A percentile compares a stretch with the other conserved stretches of the same genome.
Conservation (phyloP, 1,140 invertebrate species). For the Panagrolaimus sp. region DNA sequence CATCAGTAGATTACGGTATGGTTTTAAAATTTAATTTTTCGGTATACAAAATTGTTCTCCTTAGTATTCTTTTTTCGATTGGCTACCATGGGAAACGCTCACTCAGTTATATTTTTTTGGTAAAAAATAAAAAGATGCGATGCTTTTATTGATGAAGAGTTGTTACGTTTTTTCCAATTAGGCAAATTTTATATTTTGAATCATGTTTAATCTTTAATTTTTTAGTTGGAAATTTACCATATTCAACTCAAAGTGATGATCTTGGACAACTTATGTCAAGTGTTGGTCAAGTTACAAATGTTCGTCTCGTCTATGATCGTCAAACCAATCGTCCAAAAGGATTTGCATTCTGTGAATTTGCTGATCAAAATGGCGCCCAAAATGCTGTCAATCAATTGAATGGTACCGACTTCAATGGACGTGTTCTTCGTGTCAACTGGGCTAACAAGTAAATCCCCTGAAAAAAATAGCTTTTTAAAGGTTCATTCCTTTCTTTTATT, state of each 20-base stretch:
- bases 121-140: background rate
- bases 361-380: slow-evolving; percentile 87
- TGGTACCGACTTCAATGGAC: slow-evolving; percentile 91
- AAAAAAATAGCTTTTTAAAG: no score
- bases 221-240: slow-evolving; percentile 93
- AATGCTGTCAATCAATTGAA: slow-evolving; percentile 98
- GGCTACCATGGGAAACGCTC: slow-evolving; percentile 17
- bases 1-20: no score
- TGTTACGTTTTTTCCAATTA: slow-evolving; percentile 1
- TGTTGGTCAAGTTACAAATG: slow-evolving; percentile 77
- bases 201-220: background rate
- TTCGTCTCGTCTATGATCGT: slow-evolving; percentile 82
- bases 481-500: background rate
- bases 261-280: slow-evolving; percentile 95
- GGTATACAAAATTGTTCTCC: slow-evolving; percentile 10
- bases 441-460: slow-evolving; percentile 46
- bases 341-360: slow-evolving; percentile 99
- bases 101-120: slow-evolving; percentile 14
- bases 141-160: background rate
- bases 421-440: slow-evolving; percentile 81
- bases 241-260: slow-evolving; percentile 97
- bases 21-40: no score
- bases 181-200: background rate
- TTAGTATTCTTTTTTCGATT: slow-evolving; percentile 7
- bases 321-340: slow-evolving; percentile 99